Evolutionary conservation across 2,113 vertebrate genomes (phyloP).

Genomic region (Thamnaconus septentrionalis): DNA sequence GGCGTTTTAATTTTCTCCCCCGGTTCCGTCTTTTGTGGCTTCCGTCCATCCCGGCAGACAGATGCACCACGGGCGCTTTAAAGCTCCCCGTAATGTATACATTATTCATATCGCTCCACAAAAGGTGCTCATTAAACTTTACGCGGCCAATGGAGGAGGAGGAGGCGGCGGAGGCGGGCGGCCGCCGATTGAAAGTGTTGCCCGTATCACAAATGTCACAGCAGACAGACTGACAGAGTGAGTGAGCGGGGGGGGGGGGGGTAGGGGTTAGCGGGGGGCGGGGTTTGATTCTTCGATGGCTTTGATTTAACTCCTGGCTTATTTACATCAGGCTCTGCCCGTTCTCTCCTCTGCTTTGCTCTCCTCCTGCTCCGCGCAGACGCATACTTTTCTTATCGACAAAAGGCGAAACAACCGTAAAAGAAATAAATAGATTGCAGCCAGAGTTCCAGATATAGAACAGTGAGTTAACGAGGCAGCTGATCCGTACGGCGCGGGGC

Average conservation of each 20-base stretch:
- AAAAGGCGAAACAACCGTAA: slow-evolving; percentile 11
- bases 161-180: slow-evolving; percentile 23
- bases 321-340: slow-evolving; percentile 54
- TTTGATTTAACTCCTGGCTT: slow-evolving; percentile 71
- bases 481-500: not conserved
- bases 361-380: slow-evolving; percentile 14
- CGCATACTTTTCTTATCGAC: slow-evolving; percentile 1
- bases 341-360: slow-evolving; percentile 4
- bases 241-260: slow-evolving; percentile 36
- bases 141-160: slow-evolving; percentile 65
- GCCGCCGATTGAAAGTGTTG: slow-evolving; percentile 72
- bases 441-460: not conserved
- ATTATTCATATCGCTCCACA: slow-evolving; percentile 81
- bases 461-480: not conserved
- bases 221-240: slow-evolving; percentile 65
- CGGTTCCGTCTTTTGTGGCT: slow-evolving; percentile 49
- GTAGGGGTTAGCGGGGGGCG: slow-evolving; percentile 44
- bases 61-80: slow-evolving; percentile 71
- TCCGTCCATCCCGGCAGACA: slow-evolving; percentile 68
- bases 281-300: slow-evolving; percentile 65
- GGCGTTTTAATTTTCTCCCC: slow-evolving; percentile 68
- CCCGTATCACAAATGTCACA: slow-evolving; percentile 73
- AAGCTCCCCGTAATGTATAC: slow-evolving; percentile 74
- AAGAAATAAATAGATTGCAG: slow-evolving; percentile 12
- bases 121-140: slow-evolving; percentile 82